These are phyloP conservation scores for Ooceraea biroi DNA, from an alignment of 1,140 invertebrate genomes.

Conservation along the genomic window DNA sequence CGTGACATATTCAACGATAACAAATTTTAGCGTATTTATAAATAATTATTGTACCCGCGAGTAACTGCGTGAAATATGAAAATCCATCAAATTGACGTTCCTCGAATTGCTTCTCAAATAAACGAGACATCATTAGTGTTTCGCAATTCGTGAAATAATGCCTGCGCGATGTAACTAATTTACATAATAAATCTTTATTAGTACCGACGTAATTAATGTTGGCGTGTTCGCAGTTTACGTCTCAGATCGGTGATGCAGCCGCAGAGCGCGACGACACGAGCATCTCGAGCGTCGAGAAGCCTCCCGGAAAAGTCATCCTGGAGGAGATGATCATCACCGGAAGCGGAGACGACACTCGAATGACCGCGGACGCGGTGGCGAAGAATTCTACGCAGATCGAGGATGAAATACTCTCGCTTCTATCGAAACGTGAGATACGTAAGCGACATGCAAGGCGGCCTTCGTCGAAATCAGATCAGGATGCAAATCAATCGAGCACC, in stretches of 20 bases:
- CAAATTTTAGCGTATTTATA: constrained; percentile 24
- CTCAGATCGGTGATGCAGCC: constrained; percentile 19
- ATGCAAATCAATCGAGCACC: constrained; percentile 52
- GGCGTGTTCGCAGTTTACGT: constrained; percentile 36
- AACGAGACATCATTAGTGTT: not conserved
- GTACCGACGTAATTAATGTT: not conserved
- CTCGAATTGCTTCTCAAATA: not conserved
- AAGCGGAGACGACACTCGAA: constrained; percentile 17
- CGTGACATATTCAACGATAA: constrained; percentile 23
- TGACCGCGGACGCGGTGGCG: not conserved
- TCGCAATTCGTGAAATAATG: not conserved
- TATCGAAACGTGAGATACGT: constrained; percentile 5
- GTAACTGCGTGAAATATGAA: not conserved
- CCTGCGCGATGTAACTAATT: not conserved
- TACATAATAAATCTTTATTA: not conserved
- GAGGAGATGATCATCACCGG: constrained; percentile 44
- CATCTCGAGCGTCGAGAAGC: not conserved
- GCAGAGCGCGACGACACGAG: not conserved
- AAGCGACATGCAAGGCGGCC: no score
- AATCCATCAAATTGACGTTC: not conserved
- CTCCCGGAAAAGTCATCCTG: constrained; percentile 8
- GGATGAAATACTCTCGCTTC: not conserved
- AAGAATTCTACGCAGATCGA: not conserved
- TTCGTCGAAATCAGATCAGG: constrained; percentile 12
- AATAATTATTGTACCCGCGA: not conserved